phyloP scores from a whole-genome alignment of 2,888 invertebrate species.

The Sialis lutaria region DNA sequence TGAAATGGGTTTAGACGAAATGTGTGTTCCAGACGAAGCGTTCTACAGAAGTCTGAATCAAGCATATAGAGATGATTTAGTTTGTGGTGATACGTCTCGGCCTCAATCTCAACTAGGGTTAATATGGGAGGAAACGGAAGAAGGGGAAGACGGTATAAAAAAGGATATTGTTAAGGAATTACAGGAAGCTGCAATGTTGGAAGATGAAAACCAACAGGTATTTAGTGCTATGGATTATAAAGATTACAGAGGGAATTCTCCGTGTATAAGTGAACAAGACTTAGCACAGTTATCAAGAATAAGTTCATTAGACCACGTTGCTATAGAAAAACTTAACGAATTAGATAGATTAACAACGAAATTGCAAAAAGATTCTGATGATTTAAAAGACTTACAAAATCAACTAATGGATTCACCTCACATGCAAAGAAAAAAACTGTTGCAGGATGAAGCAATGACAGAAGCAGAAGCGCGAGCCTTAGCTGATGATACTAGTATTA shows the following conservation, averaged over 20 bases:
- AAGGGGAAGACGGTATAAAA: constrained; percentile 36
- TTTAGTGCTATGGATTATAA: constrained; percentile 64
- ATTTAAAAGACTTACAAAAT: constrained; percentile 56
- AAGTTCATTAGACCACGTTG: constrained; percentile 59
- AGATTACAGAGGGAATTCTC: constrained; percentile 56
- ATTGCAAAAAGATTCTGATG: constrained; percentile 61
- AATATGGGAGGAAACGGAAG: constrained; percentile 77
- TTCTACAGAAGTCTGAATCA: constrained; percentile 78
- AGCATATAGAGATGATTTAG: constrained; percentile 68
- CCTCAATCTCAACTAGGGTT: constrained; percentile 61
- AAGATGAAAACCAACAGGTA: constrained; percentile 39
- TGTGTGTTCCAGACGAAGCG: constrained; percentile 56
- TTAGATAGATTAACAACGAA: constrained; percentile 59
- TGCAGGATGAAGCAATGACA: constrained; percentile 30
- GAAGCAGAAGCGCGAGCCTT: constrained; percentile 36
- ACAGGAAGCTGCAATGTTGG: constrained; percentile 29
- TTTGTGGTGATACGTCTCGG: constrained; percentile 38
- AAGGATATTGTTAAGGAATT: constrained; percentile 21
- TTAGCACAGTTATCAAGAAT: constrained; percentile 56
- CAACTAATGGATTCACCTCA: constrained; percentile 49
- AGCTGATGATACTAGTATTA: constrained; percentile 44
- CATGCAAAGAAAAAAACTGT: constrained; percentile 19
- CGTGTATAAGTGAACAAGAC: constrained; percentile 62
- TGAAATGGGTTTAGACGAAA: constrained; percentile 32
- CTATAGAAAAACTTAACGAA: constrained; percentile 62